Evolutionary conservation across 2,888 invertebrate genomes (phyloP), one percentile per base, ranked within the genome.

Genomic region (Agrotis puta): DNA sequence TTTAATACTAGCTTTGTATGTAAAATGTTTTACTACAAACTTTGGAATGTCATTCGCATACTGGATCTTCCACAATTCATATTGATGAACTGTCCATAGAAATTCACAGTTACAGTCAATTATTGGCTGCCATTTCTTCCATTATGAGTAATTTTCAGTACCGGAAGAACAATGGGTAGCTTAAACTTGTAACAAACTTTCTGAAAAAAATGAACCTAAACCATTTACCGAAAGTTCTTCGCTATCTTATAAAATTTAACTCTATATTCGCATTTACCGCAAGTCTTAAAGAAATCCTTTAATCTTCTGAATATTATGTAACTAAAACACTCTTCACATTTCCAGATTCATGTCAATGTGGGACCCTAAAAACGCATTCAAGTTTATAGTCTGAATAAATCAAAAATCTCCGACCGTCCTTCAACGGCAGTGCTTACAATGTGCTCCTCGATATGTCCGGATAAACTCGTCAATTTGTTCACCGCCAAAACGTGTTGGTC

Each of bases 391-490:
- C 79, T 87, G 87, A 84, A 89, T 89, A 90, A 90, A 90, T 91
- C 84, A 90, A 88, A 87, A 74, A 79, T 70, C 51, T 59, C 64
- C 70, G 63, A 63, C 66, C 69, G 82, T 86, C 71, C 77, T 85
- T 88, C 83, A 87, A 64, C 51, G 65, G 65, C 82, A 81, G 86
- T 81, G 81, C 83, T 86, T 85, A 79, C 86, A 80, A 75, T 84
- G 89, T 83, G 77, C 91, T 85, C 83, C 85, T 76, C 88, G 85
- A 92, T 91, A 92, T 89, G 88, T 88, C 86, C 82, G 90, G 86
- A 89, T 93, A 91, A 89, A 89, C 90, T 89, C 88, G 89, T 89
- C 91, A 92, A 91, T 92, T 89, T 90, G 89, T 88, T 88, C 85
- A 79, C 83, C 80, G 86, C 87, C 83, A 88, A 91, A 89, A 89